Evolutionary conservation across 37 sponge, comb jelly and placozoan genomes (phyloP), one percentile per base, ranked within the genome.

Genomic region (Corticium candelabrum): DNA sequence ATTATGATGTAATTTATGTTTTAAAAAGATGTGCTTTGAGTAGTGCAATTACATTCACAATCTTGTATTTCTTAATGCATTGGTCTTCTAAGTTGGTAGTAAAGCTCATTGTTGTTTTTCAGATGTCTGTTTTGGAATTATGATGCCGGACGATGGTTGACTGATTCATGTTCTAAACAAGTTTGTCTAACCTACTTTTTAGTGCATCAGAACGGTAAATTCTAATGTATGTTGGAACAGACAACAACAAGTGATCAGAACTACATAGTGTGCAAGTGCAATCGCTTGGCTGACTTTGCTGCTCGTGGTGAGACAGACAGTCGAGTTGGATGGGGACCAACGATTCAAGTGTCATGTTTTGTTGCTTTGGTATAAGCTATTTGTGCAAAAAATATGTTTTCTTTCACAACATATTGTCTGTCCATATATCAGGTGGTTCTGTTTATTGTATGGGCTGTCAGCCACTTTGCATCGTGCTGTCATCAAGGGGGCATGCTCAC

Each of bases 221-320:
- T n/a, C n/a, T n/a, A n/a, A n/a, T n/a, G n/a, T n/a, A n/a, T n/a
- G n/a, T n/a, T n/a, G n/a, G n/a, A n/a, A n/a, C n/a, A 50, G 62
- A 50, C 62, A 50, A 11, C 11, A 50, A 5, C 5, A 30, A 32
- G 5, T 34, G 73, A 70, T 70, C 73, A 29, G 31, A 4, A 70
- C 5, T 70, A 35, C 73, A 70, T 70, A 30, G 73, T 30, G 36
- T 70, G 73, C 73, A 4, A 15, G 35, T 70, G 73, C 73, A 32
- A 70, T 4, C 73, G 21, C 73, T 29, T 70, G 5, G 5, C 73
- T n/a, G 73, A 70, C 35, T 15, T 70, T 7, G 73, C 34, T 5
- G 73, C 73, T 15, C 7, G 73, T n/a, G 73, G n/a, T n/a, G 34
- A 4, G n/a, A 15, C 73, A 4, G 73, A 70, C 73, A 32, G 35